These are phyloP conservation scores for Xiphias gladius DNA, from an alignment of 2,113 vertebrate genomes.

Conservation along the genomic window DNA sequence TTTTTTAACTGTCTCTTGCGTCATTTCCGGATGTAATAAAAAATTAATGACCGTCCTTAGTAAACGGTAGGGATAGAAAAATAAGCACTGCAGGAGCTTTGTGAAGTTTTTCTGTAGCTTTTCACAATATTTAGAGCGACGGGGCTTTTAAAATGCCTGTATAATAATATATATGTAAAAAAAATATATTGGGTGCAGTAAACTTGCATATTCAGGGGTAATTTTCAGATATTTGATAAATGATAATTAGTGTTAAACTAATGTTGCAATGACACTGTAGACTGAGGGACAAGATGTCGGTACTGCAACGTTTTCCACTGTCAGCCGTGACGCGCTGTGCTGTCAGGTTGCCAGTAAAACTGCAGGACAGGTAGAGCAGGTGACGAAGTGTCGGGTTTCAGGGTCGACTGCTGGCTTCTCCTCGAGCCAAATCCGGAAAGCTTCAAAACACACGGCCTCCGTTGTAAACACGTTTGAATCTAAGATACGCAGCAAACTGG, in stretches of 20 bases:
- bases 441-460: neutral
- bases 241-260: neutral
- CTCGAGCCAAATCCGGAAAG: neutral
- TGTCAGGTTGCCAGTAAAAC: neutral
- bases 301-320: rapidly evolving
- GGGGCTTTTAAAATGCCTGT: neutral
- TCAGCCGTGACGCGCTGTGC: neutral
- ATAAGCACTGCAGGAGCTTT: neutral
- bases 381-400: constrained; percentile 70
- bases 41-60: neutral
- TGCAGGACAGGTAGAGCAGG: constrained; percentile 69
- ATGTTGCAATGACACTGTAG: no score
- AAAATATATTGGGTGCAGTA: neutral
- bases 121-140: neutral
- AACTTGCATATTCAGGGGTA: neutral
- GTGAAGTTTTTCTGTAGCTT: neutral
- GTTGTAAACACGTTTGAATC: neutral
- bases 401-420: neutral
- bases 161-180: neutral
- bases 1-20: constrained; percentile 48
- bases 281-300: neutral
- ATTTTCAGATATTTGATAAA: neutral
- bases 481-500: neutral
- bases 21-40: constrained; percentile 75
- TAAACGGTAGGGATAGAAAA: neutral